Evolutionary conservation across 1,140 invertebrate species (phyloP).

Genomic region (Melipona quadrifasciata): DNA sequence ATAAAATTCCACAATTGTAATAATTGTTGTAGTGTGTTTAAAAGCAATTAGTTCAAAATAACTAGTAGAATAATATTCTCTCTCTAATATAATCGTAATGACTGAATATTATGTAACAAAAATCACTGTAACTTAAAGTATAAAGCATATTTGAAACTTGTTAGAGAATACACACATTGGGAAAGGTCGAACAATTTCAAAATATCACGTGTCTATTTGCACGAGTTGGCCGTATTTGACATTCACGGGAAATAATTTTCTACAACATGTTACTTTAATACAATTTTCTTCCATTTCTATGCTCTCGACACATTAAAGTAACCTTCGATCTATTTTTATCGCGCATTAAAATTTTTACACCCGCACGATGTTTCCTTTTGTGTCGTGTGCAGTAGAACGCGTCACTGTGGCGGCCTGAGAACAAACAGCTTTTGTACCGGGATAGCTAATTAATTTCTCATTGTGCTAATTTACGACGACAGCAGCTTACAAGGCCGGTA

Average conservation of each 20-base stretch:
- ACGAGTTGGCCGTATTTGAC: not conserved
- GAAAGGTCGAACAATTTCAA: not conserved
- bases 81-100: no score
- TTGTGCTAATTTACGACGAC: conserved; percentile 9
- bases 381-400: no score
- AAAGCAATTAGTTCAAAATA: no score
- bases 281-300: no score
- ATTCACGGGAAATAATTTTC: not conserved
- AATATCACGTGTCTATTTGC: not conserved
- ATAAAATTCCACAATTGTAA: no score
- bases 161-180: not conserved
- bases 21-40: no score
- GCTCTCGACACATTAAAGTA: no score
- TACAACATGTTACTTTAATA: not conserved
- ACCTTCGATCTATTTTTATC: not conserved
- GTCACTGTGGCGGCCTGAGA: not conserved
- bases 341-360: not conserved
- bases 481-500: not conserved
- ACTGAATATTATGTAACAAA: no score
- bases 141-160: not conserved
- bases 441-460: conserved; percentile 6
- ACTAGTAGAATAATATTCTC: no score
- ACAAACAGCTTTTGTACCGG: not conserved
- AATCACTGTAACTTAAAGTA: not conserved
- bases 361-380: not conserved